A percentile compares a stretch with the other conserved stretches of the same genome.
phyloP scores from a whole-genome alignment of 2,888 invertebrate genomes.

The Lasioglossum morio region DNA sequence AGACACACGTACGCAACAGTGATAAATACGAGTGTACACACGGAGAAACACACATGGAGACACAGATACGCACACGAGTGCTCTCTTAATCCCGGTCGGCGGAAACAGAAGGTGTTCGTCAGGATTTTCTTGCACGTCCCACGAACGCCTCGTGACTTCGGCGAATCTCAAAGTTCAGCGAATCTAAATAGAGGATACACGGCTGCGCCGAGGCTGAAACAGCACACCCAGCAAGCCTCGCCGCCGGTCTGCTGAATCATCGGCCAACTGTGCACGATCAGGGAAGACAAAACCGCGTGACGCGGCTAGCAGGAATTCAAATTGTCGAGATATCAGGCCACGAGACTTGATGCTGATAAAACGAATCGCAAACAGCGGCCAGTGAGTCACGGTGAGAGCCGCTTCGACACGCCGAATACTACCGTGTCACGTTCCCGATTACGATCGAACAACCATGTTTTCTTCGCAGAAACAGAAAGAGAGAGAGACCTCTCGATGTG shows the following conservation, averaged over 20 bases:
- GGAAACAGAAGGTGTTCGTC: neutral
- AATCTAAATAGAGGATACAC: constrained; percentile 5
- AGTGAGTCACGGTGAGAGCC: constrained; percentile 12
- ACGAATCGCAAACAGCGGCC: constrained; percentile 7
- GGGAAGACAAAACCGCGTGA: constrained; percentile 12
- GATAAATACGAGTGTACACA: constrained; percentile 1
- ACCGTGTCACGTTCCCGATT: constrained; percentile 2
- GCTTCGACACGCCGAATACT: constrained; percentile 1
- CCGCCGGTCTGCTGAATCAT: neutral
- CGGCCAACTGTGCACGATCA: neutral
- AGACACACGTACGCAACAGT: neutral
- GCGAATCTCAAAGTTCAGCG: constrained; percentile 10
- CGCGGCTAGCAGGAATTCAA: constrained; percentile 10
- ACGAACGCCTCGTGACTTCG: constrained; percentile 1
- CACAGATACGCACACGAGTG: neutral
- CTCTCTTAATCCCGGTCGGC: neutral
- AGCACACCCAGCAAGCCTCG: neutral
- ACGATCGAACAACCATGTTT: neutral
- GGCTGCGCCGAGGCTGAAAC: neutral
- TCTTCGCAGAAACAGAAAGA: neutral
- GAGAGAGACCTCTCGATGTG: neutral
- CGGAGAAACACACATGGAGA: neutral
- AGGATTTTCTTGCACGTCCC: neutral
- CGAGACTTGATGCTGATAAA: constrained; percentile 8
- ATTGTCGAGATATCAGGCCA: constrained; percentile 12